Conservation (phyloP, 2,797 vertebrate species). For the Gila robusta region DNA sequence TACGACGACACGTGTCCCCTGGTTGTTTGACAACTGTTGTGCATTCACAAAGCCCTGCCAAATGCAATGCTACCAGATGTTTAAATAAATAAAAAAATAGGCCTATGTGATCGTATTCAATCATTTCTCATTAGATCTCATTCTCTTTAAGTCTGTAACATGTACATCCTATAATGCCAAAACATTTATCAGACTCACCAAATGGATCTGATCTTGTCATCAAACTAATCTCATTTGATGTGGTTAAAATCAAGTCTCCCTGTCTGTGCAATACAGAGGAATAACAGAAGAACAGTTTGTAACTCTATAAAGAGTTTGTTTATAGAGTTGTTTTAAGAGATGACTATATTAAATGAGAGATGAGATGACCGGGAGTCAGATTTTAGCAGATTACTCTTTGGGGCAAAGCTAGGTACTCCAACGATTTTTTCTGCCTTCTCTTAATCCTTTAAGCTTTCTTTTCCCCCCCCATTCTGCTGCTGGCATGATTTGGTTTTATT, state of each 20-base stretch:
- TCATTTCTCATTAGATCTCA: background rate
- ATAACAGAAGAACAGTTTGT: background rate
- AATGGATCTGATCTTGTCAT: background rate
- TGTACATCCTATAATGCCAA: background rate
- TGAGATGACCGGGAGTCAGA: constrained; percentile 62
- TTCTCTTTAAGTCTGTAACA: background rate
- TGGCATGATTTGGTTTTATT: constrained; percentile 61
- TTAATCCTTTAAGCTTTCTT: constrained; percentile 75
- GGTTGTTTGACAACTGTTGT: constrained; percentile 3
- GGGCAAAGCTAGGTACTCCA: constrained; percentile 74
- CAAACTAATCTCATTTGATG: background rate
- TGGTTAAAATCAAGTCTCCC: background rate
- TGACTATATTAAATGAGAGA: constrained; percentile 57
- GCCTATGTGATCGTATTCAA: background rate
- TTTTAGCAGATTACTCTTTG: constrained; percentile 74
- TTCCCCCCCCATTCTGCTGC: constrained; percentile 52
- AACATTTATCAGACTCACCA: background rate
- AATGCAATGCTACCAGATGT: constrained; percentile 43
- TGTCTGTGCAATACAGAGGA: background rate
- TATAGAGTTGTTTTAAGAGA: constrained; percentile 56
- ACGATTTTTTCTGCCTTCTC: constrained; percentile 69
- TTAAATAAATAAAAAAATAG: background rate
- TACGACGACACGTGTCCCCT: constrained; percentile 3
- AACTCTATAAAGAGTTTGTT: too few relatives aligned
- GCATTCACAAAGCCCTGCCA: constrained; percentile 57